Evolutionary conservation across 2,888 invertebrate genomes (phyloP).

Genomic region (Brachyptera risi): DNA sequence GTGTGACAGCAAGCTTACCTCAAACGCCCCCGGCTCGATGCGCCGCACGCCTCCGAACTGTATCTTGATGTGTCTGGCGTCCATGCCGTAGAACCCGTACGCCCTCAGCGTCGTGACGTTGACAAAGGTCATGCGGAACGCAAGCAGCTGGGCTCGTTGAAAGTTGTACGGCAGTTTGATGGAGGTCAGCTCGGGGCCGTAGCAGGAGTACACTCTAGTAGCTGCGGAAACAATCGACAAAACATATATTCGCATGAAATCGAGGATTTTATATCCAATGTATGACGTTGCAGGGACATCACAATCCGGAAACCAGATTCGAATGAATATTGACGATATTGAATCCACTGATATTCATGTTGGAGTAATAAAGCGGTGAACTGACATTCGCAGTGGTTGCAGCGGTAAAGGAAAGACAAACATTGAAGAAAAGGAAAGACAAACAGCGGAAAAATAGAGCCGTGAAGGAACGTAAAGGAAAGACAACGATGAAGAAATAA

Average conservation of each 20-base stretch:
- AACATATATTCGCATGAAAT: neutral
- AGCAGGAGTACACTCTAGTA: conserved; percentile 1
- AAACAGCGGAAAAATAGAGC: no score
- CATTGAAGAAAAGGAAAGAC: no score
- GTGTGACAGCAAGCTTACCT: neutral
- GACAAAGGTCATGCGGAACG: conserved; percentile 17
- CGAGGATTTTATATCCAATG: no score
- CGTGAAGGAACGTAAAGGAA: no score
- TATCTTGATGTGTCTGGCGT: neutral
- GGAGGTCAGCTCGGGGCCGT: neutral
- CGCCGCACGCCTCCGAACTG: neutral
- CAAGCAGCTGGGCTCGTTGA: neutral
- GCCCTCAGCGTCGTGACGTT: neutral
- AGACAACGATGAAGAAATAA: no score
- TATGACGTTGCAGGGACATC: no score
- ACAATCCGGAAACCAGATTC: no score
- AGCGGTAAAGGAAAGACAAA: no score
- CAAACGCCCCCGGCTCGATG: neutral
- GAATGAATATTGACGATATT: no score
- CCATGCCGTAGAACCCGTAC: neutral
- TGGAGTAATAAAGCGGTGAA: no score
- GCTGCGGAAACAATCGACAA: neutral
- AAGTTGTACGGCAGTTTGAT: neutral
- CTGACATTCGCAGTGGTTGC: no score
- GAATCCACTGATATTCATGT: no score